phyloP scores from a whole-genome alignment of 2,888 invertebrate genomes.

The Biston betularia region DNA sequence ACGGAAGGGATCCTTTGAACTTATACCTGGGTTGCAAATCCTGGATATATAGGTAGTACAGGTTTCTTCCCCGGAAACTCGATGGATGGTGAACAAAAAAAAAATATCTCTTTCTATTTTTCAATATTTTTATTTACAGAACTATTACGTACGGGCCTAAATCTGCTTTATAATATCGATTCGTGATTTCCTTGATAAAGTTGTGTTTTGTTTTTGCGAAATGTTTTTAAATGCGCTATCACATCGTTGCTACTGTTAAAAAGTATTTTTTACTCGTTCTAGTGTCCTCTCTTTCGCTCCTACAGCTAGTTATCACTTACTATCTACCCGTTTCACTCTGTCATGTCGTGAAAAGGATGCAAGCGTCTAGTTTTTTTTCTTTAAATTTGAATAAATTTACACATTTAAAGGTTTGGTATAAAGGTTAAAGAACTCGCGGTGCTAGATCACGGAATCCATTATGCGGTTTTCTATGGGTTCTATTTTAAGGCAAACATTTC shows the following conservation, averaged over 20 bases:
- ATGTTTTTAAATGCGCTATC: constrained; percentile 1
- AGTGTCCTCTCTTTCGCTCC: constrained; percentile 45
- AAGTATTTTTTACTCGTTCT: constrained; percentile 43
- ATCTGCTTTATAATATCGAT: neutral
- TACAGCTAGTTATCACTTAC: constrained; percentile 10
- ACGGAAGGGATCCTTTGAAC: too few relatives aligned
- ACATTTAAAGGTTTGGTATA: constrained; percentile 69
- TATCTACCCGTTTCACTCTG: constrained; percentile 45
- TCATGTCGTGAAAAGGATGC: constrained; percentile 68
- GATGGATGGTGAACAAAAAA: too few relatives aligned
- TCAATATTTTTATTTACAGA: too few relatives aligned
- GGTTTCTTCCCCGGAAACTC: too few relatives aligned
- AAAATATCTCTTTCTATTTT: too few relatives aligned
- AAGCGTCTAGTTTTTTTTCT: constrained; percentile 67
- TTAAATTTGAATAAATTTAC: constrained; percentile 84
- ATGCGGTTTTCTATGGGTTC: constrained; percentile 23
- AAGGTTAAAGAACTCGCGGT: constrained; percentile 68
- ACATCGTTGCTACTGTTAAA: constrained; percentile 55
- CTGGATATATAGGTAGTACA: too few relatives aligned
- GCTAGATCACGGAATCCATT: constrained; percentile 48
- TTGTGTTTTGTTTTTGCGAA: neutral
- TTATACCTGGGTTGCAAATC: too few relatives aligned
- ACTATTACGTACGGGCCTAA: too few relatives aligned
- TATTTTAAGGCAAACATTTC: constrained; percentile 2
- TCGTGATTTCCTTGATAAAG: too few relatives aligned